phyloP scores from a whole-genome alignment of 2,888 invertebrate species.

The Apotomis betuletana region DNA sequence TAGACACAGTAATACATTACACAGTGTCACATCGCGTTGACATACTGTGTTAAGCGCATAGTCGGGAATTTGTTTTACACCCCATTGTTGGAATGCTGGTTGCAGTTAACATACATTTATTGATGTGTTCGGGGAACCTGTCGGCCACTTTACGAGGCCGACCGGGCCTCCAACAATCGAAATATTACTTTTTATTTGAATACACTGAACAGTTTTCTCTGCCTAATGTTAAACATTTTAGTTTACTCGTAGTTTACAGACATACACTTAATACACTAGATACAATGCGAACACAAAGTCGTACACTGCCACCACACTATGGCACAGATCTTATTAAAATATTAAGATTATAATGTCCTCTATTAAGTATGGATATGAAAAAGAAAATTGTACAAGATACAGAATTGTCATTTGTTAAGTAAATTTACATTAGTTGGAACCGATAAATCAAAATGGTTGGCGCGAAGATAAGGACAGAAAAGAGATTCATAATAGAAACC shows the following conservation, averaged over 20 bases:
- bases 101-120: conserved; percentile 52
- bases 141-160: conserved; percentile 31
- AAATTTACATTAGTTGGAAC: conserved; percentile 44
- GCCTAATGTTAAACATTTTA: conserved; percentile 69
- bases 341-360: conserved; percentile 65
- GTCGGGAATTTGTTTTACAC: conserved; percentile 65
- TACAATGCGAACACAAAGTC: conserved; percentile 73
- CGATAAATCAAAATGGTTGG: conserved; percentile 44
- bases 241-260: conserved; percentile 74
- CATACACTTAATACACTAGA: conserved; percentile 72
- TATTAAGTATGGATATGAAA: conserved; percentile 54
- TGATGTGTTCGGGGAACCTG: conserved; percentile 37
- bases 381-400: conserved; percentile 35
- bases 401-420: conserved; percentile 40
- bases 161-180: conserved; percentile 35
- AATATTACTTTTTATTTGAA: conserved; percentile 50
- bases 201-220: conserved; percentile 60
- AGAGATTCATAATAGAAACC: conserved; percentile 77
- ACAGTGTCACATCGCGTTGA: conserved; percentile 66
- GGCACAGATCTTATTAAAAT: conserved; percentile 79
- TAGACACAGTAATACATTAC: conserved; percentile 74
- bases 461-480: conserved; percentile 58
- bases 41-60: conserved; percentile 77
- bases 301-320: conserved; percentile 77
- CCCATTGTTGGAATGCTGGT: conserved; percentile 69